Base-by-base conservation (phyloP, 1,140 invertebrate species). In the Colletes latitarsis region DNA sequence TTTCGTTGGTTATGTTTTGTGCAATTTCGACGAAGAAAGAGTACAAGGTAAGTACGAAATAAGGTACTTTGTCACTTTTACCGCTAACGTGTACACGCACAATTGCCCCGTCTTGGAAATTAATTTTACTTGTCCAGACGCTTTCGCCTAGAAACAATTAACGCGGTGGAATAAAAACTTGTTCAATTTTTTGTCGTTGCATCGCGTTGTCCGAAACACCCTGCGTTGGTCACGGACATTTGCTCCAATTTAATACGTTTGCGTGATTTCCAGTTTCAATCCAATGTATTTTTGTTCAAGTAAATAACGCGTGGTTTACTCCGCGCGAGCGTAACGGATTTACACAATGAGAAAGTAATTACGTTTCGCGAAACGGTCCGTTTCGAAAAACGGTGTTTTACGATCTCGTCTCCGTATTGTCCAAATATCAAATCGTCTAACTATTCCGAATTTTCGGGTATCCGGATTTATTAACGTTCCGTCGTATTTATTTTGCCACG, bases 31-130 rank as follows among this genome's bases (percentile, higher is more conserved):
- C 39, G 69, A 64, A 55, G 49, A 49, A 55, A 12, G 19, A 19
- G 6, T 12, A 39, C 4, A 72, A 72, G 78, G 78, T 80, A 80
- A 80, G 78, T 80, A 39, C 30, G 12, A 67, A 75, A 75, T 80
- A 80, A 75, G 4, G 43, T 75, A 58, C 41, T 14, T 67, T 79
- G 39, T 64, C 30, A 55, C n/a, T 30, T n/a, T 63, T 49, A n/a
- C 4, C 8, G 17, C 1, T 53, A 68, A 68, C 10, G 4, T 49
- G 10, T 14, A 9, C 53, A 39, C 53, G 41, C 41, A 52, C 74
- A 10, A 67, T 17, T n/a, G 53, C 41, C 60, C 5, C 9, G 43
- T 41, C 17, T 5, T 9, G 10, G 6, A 63, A 63, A 62, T 62
- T 17, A 6, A 55, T 41, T 39, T 63, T 6, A 2, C 10, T 46